phyloP scores from a whole-genome alignment of 2,113 vertebrate species.

The Ptilorrhoa leucosticta region DNA sequence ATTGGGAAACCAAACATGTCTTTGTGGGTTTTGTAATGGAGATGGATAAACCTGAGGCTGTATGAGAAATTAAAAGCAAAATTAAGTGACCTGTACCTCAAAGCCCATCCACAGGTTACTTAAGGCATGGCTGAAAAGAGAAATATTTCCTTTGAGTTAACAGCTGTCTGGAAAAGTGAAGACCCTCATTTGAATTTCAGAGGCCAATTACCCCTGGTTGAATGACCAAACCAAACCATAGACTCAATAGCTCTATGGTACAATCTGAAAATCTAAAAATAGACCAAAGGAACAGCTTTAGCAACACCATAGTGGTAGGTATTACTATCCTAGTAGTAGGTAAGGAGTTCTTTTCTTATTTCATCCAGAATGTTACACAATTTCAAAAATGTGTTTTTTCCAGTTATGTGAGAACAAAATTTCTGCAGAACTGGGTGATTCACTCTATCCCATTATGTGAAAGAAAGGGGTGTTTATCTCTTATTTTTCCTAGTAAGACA shows the following conservation, averaged over 20 bases:
- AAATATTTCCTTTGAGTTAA: conserved; percentile 6
- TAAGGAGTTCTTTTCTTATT: neutral
- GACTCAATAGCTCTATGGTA: neutral
- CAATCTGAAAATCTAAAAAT: neutral
- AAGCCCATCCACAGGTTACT: neutral
- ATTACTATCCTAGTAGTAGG: neutral
- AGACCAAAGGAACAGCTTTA: neutral
- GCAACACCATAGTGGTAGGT: neutral
- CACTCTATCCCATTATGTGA: neutral
- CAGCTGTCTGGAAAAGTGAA: neutral
- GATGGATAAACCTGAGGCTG: conserved; percentile 11
- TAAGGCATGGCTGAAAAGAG: neutral
- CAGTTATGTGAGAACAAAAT: neutral
- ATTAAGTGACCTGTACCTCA: neutral
- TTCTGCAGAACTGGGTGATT: neutral
- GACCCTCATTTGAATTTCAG: neutral
- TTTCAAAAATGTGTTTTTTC: neutral
- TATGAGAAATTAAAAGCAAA: neutral
- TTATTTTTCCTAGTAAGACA: neutral
- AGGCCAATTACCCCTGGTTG: neutral
- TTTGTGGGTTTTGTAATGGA: neutral
- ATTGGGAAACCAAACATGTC: neutral
- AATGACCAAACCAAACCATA: neutral
- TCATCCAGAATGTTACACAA: neutral
- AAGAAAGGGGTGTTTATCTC: neutral